These are phyloP conservation scores for Cephus cinctus DNA, from an alignment of 1,140 invertebrate genomes.

Conservation along the genomic window DNA sequence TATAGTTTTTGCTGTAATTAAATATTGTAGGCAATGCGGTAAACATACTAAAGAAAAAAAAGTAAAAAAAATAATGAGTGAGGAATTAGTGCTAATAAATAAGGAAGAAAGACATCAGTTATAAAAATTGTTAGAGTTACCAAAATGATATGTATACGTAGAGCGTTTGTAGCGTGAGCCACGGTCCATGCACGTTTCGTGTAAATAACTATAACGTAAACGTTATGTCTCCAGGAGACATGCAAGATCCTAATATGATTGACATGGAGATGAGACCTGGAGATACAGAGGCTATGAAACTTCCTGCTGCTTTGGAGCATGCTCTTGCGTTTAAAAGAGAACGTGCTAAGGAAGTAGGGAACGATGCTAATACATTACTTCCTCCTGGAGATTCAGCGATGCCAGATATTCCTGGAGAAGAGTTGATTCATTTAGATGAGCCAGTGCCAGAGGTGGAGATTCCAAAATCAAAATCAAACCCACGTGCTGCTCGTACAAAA, in stretches of 20 bases:
- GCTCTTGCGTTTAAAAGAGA: slow-evolving; percentile 84
- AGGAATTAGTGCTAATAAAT: too few species aligned
- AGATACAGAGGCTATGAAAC: slow-evolving; percentile 29
- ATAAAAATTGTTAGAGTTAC: too few species aligned
- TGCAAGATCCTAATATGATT: slow-evolving; percentile 22
- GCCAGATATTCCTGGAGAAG: slow-evolving; percentile 35
- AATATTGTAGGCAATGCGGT: too few species aligned
- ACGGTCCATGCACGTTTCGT: too few species aligned
- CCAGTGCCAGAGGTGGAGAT: slow-evolving; percentile 21
- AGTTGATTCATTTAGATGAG: slow-evolving; percentile 34
- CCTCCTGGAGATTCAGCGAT: slow-evolving; percentile 24
- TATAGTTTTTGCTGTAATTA: too few species aligned
- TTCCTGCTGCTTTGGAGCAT: slow-evolving; percentile 85
- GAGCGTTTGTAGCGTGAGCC: too few species aligned
- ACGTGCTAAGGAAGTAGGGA: slow-evolving; percentile 74
- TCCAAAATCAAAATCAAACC: slow-evolving; percentile 53
- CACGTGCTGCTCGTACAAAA: too few species aligned
- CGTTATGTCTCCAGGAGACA: slow-evolving; percentile 29
- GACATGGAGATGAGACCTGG: slow-evolving; percentile 19
- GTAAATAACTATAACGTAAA: too few species aligned
- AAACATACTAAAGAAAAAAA: too few species aligned
- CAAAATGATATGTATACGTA: too few species aligned
- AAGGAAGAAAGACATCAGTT: too few species aligned
- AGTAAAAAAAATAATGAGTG: too few species aligned
- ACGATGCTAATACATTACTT: slow-evolving; percentile 53